These are phyloP conservation scores for Scotopteryx bipunctaria DNA, from an alignment of 2,888 invertebrate species.

Conservation along the genomic window DNA sequence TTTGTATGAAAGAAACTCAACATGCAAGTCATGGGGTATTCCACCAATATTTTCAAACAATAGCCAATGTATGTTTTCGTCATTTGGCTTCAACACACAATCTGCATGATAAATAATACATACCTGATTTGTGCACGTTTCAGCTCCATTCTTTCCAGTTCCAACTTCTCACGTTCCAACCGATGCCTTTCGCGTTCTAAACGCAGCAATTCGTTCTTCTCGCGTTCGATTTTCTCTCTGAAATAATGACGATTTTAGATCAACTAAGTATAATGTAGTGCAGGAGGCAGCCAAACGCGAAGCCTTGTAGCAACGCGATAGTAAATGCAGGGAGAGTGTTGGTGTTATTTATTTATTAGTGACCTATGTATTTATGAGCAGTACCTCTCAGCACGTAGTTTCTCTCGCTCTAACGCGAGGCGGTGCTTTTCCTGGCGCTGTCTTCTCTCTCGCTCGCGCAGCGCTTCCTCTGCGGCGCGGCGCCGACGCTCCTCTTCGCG, in stretches of 20 bases:
- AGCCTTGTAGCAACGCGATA: no score
- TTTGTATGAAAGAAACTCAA: no score
- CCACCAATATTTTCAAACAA: no score
- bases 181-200: constrained; percentile 93
- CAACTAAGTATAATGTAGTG: no score
- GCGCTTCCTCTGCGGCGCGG: constrained; percentile 89
- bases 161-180: constrained; percentile 88
- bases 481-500: constrained; percentile 92
- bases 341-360: no score
- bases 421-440: constrained; percentile 93
- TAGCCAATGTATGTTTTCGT: no score
- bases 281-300: no score
- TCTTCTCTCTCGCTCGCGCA: constrained; percentile 91
- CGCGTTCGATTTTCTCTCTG: constrained; percentile 93
- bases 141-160: constrained; percentile 91
- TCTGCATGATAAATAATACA: no score
- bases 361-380: not conserved
- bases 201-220: constrained; percentile 92
- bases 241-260: constrained; percentile 12
- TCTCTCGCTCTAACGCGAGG: constrained; percentile 91
- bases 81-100: no score
- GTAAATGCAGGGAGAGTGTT: no score
- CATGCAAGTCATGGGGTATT: no score
- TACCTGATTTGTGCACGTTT: constrained; percentile 91
- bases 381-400: constrained; percentile 88